Evolutionary conservation across 2,888 invertebrate species (phyloP).

Genomic region (Drepanosiphum platanoidis): DNA sequence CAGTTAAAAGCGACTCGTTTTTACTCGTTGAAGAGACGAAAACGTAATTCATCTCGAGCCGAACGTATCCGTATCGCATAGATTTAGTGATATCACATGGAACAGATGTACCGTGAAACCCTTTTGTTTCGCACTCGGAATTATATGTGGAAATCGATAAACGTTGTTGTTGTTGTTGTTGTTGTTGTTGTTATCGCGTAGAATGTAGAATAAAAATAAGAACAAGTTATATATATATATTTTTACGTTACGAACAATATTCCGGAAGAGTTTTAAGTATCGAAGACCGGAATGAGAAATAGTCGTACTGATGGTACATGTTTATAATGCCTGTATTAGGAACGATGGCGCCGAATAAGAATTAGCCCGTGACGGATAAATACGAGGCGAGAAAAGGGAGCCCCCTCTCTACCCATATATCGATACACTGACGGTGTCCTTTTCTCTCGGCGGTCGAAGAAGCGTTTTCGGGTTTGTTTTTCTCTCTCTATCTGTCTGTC

Average conservation of each 20-base stretch:
- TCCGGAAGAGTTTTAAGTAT: background rate
- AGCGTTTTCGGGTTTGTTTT: background rate
- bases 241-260: background rate
- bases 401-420: no score
- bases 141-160: background rate
- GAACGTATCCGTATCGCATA: no score
- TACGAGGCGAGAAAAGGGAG: background rate
- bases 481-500: background rate
- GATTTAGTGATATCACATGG: no score
- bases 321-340: slow-evolving; percentile 15
- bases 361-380: slow-evolving; percentile 25
- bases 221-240: no score
- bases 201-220: background rate
- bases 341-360: slow-evolving; percentile 50
- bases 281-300: background rate
- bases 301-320: slow-evolving; percentile 2
- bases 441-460: background rate
- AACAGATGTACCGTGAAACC: no score
- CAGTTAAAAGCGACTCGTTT: no score
- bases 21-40: no score
- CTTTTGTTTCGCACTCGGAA: no score
- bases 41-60: no score
- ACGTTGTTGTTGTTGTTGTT: background rate
- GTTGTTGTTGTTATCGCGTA: no score
- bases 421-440: background rate